phyloP scores from a whole-genome alignment of 2,888 invertebrate genomes.

The Andrena trimmerana region DNA sequence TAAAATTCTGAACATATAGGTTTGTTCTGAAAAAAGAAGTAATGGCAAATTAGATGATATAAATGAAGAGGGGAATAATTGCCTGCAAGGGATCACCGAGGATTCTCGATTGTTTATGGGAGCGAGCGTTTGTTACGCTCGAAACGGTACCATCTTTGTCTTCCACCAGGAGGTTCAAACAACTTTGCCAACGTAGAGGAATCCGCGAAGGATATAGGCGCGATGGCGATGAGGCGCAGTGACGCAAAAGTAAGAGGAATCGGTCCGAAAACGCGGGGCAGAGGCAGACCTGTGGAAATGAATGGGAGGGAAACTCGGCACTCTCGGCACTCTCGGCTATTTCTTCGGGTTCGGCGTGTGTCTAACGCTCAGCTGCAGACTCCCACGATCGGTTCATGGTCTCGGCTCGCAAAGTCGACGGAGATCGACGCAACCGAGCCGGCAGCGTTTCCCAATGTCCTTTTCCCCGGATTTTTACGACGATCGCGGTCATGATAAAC shows the following conservation, averaged over 20 bases:
- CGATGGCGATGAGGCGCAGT: slow-evolving; percentile 49
- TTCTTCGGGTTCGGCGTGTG: slow-evolving; percentile 61
- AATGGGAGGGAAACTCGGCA: slow-evolving; percentile 50
- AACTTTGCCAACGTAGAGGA: neutral
- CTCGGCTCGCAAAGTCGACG: slow-evolving; percentile 72
- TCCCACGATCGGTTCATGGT: slow-evolving; percentile 82
- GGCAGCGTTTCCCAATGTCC: slow-evolving; percentile 60
- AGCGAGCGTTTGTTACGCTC: slow-evolving; percentile 15
- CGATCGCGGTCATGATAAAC: neutral
- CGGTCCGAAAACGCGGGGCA: slow-evolving; percentile 67
- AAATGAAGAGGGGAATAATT: slow-evolving; percentile 27
- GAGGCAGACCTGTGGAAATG: slow-evolving; percentile 9
- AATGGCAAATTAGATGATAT: slow-evolving; percentile 24
- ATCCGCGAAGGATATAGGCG: neutral
- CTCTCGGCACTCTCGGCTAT: slow-evolving; percentile 51
- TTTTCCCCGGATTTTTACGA: slow-evolving; percentile 40
- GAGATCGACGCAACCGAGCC: slow-evolving; percentile 61
- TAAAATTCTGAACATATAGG: too few relatives aligned
- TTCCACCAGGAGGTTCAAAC: neutral
- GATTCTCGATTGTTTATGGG: slow-evolving; percentile 9
- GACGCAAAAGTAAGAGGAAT: slow-evolving; percentile 74
- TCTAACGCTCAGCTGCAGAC: slow-evolving; percentile 70
- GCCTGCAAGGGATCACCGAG: neutral
- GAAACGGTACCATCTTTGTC: slow-evolving; percentile 7
- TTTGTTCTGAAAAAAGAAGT: too few relatives aligned